Conservation (phyloP, 1,140 invertebrate genomes). For the Holotrichia oblita region DNA sequence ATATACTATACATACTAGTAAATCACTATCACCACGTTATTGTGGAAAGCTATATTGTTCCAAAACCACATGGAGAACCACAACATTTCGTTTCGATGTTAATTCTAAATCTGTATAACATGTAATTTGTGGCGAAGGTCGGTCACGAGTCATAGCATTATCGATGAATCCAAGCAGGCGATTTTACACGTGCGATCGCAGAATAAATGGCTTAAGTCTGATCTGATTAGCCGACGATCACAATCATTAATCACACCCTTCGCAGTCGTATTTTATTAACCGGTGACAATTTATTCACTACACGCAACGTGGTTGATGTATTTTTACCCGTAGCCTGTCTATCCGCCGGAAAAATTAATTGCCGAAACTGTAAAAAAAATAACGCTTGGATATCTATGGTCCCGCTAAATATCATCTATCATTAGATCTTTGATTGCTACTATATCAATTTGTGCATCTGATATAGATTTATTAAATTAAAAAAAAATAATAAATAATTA, state of each 20-base stretch:
- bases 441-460: neutral
- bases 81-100: too few species aligned
- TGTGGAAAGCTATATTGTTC: too few species aligned
- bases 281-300: slow-evolving; percentile 20
- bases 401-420: neutral
- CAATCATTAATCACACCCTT: slow-evolving; percentile 26
- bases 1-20: too few species aligned
- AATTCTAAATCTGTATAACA: neutral
- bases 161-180: slow-evolving; percentile 20
- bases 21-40: too few species aligned
- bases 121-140: neutral
- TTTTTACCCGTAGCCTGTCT: neutral
- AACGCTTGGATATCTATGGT: neutral
- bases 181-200: neutral
- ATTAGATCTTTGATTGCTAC: neutral
- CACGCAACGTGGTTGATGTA: slow-evolving; percentile 21
- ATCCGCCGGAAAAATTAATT: neutral
- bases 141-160: neutral
- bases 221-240: slow-evolving; percentile 28
- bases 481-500: neutral
- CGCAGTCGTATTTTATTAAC: slow-evolving; percentile 22
- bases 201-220: slow-evolving; percentile 15
- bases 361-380: neutral
- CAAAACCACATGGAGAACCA: too few species aligned
- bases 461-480: neutral